Base-by-base conservation (phyloP, 2,888 invertebrate species). In the Onthophagus sagittarius region DNA sequence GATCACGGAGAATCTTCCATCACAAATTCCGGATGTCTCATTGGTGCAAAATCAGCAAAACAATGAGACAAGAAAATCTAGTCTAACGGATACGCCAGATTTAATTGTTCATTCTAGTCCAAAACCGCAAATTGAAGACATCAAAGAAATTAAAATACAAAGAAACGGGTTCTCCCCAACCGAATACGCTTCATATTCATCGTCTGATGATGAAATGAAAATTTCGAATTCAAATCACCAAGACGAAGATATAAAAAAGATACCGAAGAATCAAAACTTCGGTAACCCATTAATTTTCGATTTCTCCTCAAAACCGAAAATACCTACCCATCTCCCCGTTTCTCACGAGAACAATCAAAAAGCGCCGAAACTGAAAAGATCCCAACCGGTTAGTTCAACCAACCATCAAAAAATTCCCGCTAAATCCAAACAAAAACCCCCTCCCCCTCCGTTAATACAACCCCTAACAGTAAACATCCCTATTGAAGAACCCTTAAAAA, bases 1-100 rank as follows among this genome's bases (percentile, higher is more conserved):
- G 74, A 80, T 82, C 5, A 9, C 5, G 2, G 39, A 53, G 6
- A 53, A 53, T 11, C 84, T 83, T 71, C 78, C 14, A 62, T 62
- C 71, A 53, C 82, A 84, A 2, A 85, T 84, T 65, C 85, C 85
- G 5, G 85, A 86, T 74, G 82, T 85, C 3, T 84, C 84, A 7
- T 80, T 81, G 75, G 81, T 82, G 67, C 79, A 78, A 31, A 77
- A 77, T 13, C 77, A 78, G 75, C 39, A 33, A 53, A 74, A 23
- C 23, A 23, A 77, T 69, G 76, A 77, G 33, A 70, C 71, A 64
- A 70, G 75, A 6, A 75, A 74, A 23, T 78, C 79, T 71, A 81
- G 79, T 76, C 78, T 84, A 32, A 81, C 84, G 53, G 84, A 86
- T 80, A 86, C 87, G 5, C 88, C 88, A 9, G 88, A 88, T 80